Conservation (phyloP, 1,140 invertebrate genomes). For the Akabosia matsudoensis region DNA sequence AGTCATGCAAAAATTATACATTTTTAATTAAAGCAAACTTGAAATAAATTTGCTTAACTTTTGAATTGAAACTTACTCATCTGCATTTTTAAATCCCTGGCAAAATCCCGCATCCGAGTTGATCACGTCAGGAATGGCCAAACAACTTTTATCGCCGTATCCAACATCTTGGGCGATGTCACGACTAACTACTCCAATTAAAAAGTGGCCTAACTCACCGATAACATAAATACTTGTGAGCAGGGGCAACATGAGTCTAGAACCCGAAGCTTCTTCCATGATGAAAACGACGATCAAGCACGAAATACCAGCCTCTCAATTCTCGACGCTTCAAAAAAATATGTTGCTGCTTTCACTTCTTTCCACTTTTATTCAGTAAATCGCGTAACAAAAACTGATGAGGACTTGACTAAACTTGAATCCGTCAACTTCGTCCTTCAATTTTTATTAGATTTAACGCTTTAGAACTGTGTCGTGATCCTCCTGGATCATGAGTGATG, state of each 20-base stretch:
- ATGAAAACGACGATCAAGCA: background rate
- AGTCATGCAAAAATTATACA: background rate
- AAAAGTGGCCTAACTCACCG: slow-evolving; percentile 79
- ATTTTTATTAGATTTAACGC: too few relatives aligned
- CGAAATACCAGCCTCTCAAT: background rate
- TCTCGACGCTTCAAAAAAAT: too few relatives aligned
- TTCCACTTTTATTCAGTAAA: background rate
- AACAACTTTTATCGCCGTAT: slow-evolving; percentile 82
- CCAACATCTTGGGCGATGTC: slow-evolving; percentile 76
- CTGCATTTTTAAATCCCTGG: slow-evolving; percentile 61
- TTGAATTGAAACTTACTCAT: slow-evolving; percentile 57
- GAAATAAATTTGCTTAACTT: too few relatives aligned
- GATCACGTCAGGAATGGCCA: slow-evolving; percentile 64
- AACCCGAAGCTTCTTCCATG: slow-evolving; percentile 60
- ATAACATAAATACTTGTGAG: slow-evolving; percentile 77
- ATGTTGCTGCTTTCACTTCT: background rate
- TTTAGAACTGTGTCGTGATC: background rate
- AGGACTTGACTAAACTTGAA: too few relatives aligned
- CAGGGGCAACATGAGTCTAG: slow-evolving; percentile 66
- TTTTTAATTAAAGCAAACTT: background rate
- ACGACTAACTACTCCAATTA: slow-evolving; percentile 82
- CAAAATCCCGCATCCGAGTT: slow-evolving; percentile 61
- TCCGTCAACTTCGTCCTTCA: too few relatives aligned
- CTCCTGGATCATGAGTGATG: background rate
- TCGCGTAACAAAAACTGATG: too few relatives aligned